Conservation (phyloP, 35 echinoderm and acorn worm species). For the Patiria miniata region DNA sequence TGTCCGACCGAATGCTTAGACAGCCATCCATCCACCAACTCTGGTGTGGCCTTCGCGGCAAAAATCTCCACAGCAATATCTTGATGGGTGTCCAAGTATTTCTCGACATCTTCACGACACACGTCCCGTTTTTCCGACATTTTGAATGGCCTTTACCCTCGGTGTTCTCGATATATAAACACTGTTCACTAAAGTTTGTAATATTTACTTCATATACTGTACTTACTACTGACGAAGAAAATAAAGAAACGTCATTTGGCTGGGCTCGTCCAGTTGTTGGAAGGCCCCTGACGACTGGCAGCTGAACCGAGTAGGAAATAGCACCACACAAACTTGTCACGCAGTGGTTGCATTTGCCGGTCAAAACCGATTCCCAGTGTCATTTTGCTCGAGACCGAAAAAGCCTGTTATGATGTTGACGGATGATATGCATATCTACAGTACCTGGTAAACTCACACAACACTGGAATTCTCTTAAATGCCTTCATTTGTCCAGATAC, state of each 20-base stretch:
- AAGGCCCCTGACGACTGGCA: neutral
- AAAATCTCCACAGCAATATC: conserved; percentile 73
- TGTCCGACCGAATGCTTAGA: conserved; percentile 63
- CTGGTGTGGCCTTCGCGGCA: conserved; percentile 74
- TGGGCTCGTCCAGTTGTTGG: neutral
- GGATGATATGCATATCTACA: neutral
- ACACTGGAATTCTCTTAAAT: conserved; percentile 11
- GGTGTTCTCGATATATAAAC: neutral
- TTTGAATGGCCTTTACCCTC: neutral
- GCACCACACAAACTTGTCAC: conserved; percentile 1
- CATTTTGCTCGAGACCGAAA: neutral
- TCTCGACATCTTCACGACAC: conserved; percentile 70
- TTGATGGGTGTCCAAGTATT: conserved; percentile 72
- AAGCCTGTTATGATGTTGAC: neutral
- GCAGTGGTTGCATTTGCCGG: neutral
- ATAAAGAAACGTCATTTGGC: neutral
- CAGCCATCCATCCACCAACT: conserved; percentile 87
- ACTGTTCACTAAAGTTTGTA: neutral
- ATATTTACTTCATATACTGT: neutral
- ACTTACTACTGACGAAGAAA: neutral
- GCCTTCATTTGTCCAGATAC: conserved; percentile 14
- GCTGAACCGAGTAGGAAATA: neutral
- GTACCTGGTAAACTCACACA: neutral
- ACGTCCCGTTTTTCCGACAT: conserved; percentile 33
- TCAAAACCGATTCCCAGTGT: neutral